A percentile compares a stretch with the other conserved stretches of the same genome.
Conservation (phyloP, 2,888 invertebrate species). For the Melanostoma scalare region DNA sequence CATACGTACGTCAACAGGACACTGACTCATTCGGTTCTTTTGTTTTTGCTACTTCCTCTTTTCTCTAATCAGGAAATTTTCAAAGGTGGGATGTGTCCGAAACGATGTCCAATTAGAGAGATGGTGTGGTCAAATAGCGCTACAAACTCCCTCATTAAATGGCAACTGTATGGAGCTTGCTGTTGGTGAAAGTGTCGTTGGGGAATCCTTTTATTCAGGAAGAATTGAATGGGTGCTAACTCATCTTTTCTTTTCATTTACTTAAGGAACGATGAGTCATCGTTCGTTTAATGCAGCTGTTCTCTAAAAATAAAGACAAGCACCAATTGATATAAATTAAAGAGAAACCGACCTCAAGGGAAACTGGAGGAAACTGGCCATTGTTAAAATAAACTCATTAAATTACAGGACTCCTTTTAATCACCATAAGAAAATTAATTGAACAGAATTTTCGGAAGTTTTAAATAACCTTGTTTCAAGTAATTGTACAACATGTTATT, state of each 20-base stretch:
- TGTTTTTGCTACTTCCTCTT: conserved; percentile 42
- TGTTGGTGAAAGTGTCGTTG: no score
- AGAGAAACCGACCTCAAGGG: conserved; percentile 45
- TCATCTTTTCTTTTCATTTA: conserved; percentile 13
- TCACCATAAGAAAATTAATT: no score
- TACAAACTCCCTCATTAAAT: conserved; percentile 56
- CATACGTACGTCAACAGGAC: neutral
- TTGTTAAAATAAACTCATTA: conserved; percentile 48
- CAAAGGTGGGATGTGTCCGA: conserved; percentile 45
- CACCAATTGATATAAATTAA: conserved; percentile 60
- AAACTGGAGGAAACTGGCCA: conserved; percentile 19
- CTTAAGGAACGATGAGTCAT: conserved; percentile 48
- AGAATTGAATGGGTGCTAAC: neutral
- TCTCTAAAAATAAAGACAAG: conserved; percentile 23
- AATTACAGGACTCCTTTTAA: conserved; percentile 11
- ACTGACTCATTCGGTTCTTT: conserved; percentile 54
- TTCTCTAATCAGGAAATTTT: conserved; percentile 52
- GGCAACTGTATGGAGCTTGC: conserved; percentile 23
- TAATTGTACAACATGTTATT: no score
- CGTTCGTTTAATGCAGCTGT: conserved; percentile 35
- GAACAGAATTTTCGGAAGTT: no score
- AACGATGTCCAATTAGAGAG: conserved; percentile 67
- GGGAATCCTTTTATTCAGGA: conserved; percentile 19
- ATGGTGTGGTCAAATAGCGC: conserved; percentile 33
- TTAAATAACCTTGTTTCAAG: no score